Percentiles rank a stretch among this genome's conserved stretches.
phyloP scores from a whole-genome alignment of 2,797 vertebrate genomes.

The Borostomias antarcticus region DNA sequence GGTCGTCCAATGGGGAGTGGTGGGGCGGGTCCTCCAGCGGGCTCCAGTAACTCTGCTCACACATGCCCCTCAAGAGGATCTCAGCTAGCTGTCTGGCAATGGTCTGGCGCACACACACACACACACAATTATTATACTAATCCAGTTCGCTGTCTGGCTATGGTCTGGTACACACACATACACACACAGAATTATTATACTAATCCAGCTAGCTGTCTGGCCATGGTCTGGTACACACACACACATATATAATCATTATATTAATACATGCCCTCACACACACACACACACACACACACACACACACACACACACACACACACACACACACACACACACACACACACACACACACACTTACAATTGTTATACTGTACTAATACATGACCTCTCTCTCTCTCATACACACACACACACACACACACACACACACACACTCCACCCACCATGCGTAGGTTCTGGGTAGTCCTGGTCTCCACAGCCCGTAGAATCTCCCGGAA shows the following conservation, averaged over 20 bases:
- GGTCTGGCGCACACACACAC: conserved; percentile 74
- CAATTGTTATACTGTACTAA: conserved; percentile 15
- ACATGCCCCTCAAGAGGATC: conserved; percentile 97
- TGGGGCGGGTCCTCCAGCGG: conserved; percentile 93
- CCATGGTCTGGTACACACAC: background rate
- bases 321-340: conserved; percentile 29
- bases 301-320: too few relatives aligned
- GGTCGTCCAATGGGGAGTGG: conserved; percentile 92
- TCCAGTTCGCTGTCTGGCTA: too few relatives aligned
- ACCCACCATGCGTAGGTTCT: conserved; percentile 95
- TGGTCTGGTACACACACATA: background rate
- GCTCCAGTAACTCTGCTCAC: conserved; percentile 99
- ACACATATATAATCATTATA: conserved; percentile 36
- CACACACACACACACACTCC: conserved; percentile 18
- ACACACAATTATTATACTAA: too few relatives aligned
- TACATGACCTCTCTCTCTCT: too few relatives aligned
- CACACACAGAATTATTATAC: conserved; percentile 39
- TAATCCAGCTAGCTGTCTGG: too few relatives aligned
- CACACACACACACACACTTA: conserved; percentile 17
- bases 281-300: too few relatives aligned
- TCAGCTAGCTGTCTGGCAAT: conserved; percentile 97
- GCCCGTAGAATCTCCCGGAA: conserved; percentile 97
- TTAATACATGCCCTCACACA: too few relatives aligned
- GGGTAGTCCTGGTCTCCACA: conserved; percentile 95
- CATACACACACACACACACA: conserved; percentile 23